phyloP scores from a whole-genome alignment of 2,113 vertebrate species.

The Thalassoma bifasciatum region DNA sequence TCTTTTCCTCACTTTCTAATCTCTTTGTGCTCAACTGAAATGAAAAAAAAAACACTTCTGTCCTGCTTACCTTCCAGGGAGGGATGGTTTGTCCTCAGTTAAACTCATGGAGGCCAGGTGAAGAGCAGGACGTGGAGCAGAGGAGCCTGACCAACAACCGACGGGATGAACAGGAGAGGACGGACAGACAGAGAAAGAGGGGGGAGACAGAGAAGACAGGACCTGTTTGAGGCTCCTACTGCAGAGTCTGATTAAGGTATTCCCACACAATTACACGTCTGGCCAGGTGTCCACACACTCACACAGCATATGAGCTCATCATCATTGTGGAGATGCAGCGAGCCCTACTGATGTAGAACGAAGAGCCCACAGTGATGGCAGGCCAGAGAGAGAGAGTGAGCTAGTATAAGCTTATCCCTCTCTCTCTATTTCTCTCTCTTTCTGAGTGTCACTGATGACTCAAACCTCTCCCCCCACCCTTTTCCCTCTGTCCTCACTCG shows the following conservation, averaged over 20 bases:
- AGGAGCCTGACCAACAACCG: slow-evolving; percentile 50
- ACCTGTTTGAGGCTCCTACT: slow-evolving; percentile 27
- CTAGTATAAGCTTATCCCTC: background rate
- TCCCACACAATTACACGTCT: slow-evolving; percentile 29
- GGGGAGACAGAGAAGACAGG: background rate
- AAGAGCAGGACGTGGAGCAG: slow-evolving; percentile 53
- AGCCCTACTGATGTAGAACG: slow-evolving; percentile 36
- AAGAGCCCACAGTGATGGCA: slow-evolving; percentile 39
- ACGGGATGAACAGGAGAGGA: slow-evolving; percentile 21
- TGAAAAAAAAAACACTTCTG: background rate
- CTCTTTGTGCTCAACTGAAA: background rate
- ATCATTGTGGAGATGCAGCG: slow-evolving; percentile 50
- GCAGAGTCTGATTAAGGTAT: slow-evolving; percentile 40
- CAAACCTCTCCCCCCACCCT: slow-evolving; percentile 44
- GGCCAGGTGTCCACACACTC: slow-evolving; percentile 42
- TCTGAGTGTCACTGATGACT: slow-evolving; percentile 65
- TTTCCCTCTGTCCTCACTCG: slow-evolving; percentile 15
- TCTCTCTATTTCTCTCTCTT: slow-evolving; percentile 47
- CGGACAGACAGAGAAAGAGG: background rate
- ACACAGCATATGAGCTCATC: slow-evolving; percentile 18
- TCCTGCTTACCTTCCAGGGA: slow-evolving; percentile 75
- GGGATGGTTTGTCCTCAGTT: slow-evolving; percentile 62
- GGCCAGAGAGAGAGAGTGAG: slow-evolving; percentile 25
- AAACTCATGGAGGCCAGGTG: slow-evolving; percentile 77
- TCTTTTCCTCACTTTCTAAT: slow-evolving; percentile 15